Evolutionary conservation across 2,113 vertebrate species (phyloP), one percentile per base, ranked within the genome.

Genomic region (Dasyornis broadbenti): DNA sequence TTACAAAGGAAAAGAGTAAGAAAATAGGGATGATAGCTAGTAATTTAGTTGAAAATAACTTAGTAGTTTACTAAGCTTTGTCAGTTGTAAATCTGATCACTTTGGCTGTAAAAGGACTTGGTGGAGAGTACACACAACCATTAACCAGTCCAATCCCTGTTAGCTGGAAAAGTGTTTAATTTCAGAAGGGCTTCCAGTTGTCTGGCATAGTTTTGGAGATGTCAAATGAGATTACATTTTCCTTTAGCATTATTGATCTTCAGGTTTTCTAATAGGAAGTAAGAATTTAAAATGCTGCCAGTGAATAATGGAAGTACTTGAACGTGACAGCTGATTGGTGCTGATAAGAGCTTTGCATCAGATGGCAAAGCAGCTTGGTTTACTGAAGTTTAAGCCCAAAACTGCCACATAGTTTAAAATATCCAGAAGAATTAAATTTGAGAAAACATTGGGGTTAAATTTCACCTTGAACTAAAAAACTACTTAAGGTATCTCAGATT

Each of bases 211-310:
- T 84, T 94, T 90, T 5, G 54, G 85, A 89, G 82, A 91, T 31
- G 28, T 63, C 89, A 61, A 73, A 86, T 73, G 69, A 61, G 54
- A 88, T n/a, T 66, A 39, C 39, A 44, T 89, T 64, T 91, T 88
- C 61, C 42, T 63, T 88, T 88, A 81, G 37, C 63, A 24, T 56
- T 94, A 77, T 77, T 89, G 82, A 95, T 95, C 88, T 73, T 90
- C 18, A 82, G 26, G 19, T 84, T 90, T 94, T 91, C 78, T 70
- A 80, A 56, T 49, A 84, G 68, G 71, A 95, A 88, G 54, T 73
- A 71, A 79, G 86, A 79, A 82, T 86, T 91, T 83, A n/a, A 94
- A 91, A 82, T 69, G 71, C 44, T 96, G 45, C 39, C 45, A 72
- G 49, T 56, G 72, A 79, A 39, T 69, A 86, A 88, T 86, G 42